A percentile compares a stretch with the other conserved stretches of the same genome.
Evolutionary conservation across 2,888 invertebrate genomes (phyloP).

Genomic region (Bursaphelenchus okinawaensis): DNA sequence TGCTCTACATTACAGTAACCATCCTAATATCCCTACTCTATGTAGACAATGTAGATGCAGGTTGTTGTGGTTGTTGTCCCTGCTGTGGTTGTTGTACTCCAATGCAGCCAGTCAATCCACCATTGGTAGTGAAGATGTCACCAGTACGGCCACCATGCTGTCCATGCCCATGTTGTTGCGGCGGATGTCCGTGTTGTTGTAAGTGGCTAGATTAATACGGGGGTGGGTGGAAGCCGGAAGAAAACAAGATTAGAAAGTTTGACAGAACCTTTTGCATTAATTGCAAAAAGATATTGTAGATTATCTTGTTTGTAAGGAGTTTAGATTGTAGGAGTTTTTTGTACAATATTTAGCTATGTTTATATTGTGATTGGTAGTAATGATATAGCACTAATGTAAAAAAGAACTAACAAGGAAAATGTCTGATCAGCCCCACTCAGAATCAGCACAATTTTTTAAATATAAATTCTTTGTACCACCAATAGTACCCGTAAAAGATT

Average conservation of each 20-base stretch:
- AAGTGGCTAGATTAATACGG: background rate
- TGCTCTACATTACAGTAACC: background rate
- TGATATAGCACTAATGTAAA: too few species aligned
- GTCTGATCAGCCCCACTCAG: too few species aligned
- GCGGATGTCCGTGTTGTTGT: background rate
- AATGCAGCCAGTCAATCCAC: constrained; percentile 10
- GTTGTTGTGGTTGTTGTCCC: constrained; percentile 11
- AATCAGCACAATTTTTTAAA: too few species aligned
- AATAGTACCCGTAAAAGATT: too few species aligned
- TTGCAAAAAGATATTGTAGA: too few species aligned
- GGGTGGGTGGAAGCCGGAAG: background rate
- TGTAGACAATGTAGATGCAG: background rate
- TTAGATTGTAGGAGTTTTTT: too few species aligned
- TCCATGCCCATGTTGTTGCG: background rate
- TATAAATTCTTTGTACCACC: too few species aligned
- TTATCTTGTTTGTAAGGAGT: too few species aligned
- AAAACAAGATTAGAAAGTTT: background rate
- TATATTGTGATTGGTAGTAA: too few species aligned
- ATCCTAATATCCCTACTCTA: background rate
- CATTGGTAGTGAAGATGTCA: constrained; percentile 11
- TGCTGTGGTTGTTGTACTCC: constrained; percentile 11
- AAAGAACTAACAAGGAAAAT: too few species aligned
- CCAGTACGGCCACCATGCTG: constrained; percentile 12
- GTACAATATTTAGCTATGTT: too few species aligned
- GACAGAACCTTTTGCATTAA: too few species aligned